Percentiles rank a stretch among this genome's conserved stretches.
phyloP scores from a whole-genome alignment of 2,888 invertebrate genomes.

The Thymelicus sylvestris region DNA sequence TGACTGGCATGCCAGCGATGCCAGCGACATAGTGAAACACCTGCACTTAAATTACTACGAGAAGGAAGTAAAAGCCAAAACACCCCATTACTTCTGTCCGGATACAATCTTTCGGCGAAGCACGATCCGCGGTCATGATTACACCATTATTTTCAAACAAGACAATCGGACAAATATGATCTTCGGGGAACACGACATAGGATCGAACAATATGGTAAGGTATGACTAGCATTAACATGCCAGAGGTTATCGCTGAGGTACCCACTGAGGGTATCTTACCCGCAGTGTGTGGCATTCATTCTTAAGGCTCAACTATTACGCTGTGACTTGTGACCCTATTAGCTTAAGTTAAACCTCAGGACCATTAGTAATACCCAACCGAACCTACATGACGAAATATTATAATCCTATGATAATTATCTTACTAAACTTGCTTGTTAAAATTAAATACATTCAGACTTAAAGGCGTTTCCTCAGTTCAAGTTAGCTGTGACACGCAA shows the following conservation, averaged over 20 bases:
- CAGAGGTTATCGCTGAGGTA: constrained; percentile 32
- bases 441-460: constrained; percentile 11
- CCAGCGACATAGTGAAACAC: constrained; percentile 19
- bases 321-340: constrained; percentile 36
- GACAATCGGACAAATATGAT: constrained; percentile 32
- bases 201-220: constrained; percentile 30
- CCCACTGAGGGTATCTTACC: constrained; percentile 19
- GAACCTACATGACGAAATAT: constrained; percentile 21
- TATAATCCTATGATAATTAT: constrained; percentile 26
- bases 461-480: not conserved
- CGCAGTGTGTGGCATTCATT: constrained; percentile 26
- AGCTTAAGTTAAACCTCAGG: constrained; percentile 31
- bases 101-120: constrained; percentile 32
- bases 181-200: constrained; percentile 28
- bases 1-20: not conserved
- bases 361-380: constrained; percentile 28
- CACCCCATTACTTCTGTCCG: constrained; percentile 33
- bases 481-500: not conserved
- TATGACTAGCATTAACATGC: constrained; percentile 36
- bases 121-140: constrained; percentile 36
- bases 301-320: constrained; percentile 24
- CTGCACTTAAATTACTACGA: constrained; percentile 16
- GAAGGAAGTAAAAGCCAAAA: constrained; percentile 30
- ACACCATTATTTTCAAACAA: constrained; percentile 33
- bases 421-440: constrained; percentile 8